A percentile compares a stretch with the other conserved stretches of the same genome.
Evolutionary conservation across 2,113 vertebrate species (phyloP).

Genomic region (Pachypanchax playfairii): DNA sequence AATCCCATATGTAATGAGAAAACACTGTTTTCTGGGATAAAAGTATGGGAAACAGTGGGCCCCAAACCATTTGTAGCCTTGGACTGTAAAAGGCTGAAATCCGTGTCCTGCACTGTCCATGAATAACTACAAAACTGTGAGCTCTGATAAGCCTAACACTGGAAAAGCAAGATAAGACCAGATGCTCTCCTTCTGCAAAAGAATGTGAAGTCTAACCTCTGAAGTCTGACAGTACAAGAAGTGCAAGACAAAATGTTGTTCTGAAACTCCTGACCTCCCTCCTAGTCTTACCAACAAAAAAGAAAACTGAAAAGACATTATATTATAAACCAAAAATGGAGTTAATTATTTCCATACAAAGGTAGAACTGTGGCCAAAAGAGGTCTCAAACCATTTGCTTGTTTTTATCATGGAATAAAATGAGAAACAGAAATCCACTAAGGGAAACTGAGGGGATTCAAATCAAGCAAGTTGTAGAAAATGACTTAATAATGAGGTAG

Average conservation of each 20-base stretch:
- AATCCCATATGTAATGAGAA: slow-evolving; percentile 26
- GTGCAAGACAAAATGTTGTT: slow-evolving; percentile 4
- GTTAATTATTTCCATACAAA: background rate
- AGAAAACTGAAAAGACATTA: background rate
- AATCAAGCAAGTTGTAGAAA: slow-evolving; percentile 21
- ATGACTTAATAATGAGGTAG: slow-evolving; percentile 27
- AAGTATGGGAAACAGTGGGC: slow-evolving; percentile 30
- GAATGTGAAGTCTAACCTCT: slow-evolving; percentile 42
- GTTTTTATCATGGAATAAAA: slow-evolving; percentile 2
- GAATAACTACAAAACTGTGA: slow-evolving; percentile 26
- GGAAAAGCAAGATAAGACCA: slow-evolving; percentile 49
- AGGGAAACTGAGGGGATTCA: slow-evolving; percentile 6
- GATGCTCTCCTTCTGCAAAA: slow-evolving; percentile 9
- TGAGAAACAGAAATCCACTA: slow-evolving; percentile 25
- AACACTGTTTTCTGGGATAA: slow-evolving; percentile 45
- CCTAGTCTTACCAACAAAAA: slow-evolving; percentile 5
- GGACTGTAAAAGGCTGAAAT: slow-evolving; percentile 26
- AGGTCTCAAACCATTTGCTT: slow-evolving; percentile 17
- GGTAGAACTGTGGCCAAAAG: slow-evolving; percentile 17
- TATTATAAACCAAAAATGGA: slow-evolving; percentile 12
- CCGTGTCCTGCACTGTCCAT: slow-evolving; percentile 11
- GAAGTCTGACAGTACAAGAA: slow-evolving; percentile 19
- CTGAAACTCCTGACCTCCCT: background rate
- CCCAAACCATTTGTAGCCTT: slow-evolving; percentile 17
- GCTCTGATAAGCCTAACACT: slow-evolving; percentile 46